phyloP scores from a whole-genome alignment of 2,888 invertebrate genomes.

The Agrochola litura region DNA sequence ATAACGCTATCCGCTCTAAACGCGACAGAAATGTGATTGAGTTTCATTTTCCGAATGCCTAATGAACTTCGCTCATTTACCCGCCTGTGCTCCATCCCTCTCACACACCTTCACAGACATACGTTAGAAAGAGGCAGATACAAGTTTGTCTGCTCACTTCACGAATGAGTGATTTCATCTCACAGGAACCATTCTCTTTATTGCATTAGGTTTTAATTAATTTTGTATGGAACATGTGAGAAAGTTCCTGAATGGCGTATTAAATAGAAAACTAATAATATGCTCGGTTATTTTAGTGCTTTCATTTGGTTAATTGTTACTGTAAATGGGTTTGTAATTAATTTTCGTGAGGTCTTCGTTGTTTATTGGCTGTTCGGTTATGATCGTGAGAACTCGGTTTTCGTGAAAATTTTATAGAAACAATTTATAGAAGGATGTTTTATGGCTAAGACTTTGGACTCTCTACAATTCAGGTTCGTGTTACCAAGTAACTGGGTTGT shows the following conservation, averaged over 20 bases:
- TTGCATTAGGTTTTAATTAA: slow-evolving; percentile 66
- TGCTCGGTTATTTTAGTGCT: slow-evolving; percentile 22
- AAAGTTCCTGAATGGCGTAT: slow-evolving; percentile 26
- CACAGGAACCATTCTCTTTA: slow-evolving; percentile 55
- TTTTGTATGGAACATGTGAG: slow-evolving; percentile 56
- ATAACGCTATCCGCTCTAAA: slow-evolving; percentile 74
- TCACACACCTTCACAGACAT: slow-evolving; percentile 40
- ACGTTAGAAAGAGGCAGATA: slow-evolving; percentile 63
- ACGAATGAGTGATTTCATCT: slow-evolving; percentile 57
- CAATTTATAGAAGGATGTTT: no score
- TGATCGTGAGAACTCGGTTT: background rate
- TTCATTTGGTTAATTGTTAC: slow-evolving; percentile 8
- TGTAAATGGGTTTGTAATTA: slow-evolving; percentile 9
- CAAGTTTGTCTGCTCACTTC: slow-evolving; percentile 36
- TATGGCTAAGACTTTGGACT: background rate
- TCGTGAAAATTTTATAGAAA: background rate
- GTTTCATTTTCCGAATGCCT: slow-evolving; percentile 86
- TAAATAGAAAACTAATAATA: slow-evolving; percentile 42
- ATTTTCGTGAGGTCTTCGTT: background rate
- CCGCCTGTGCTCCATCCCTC: slow-evolving; percentile 59
- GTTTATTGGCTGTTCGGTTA: background rate
- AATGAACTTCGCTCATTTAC: slow-evolving; percentile 83
- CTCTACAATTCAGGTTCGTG: no score
- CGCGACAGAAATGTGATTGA: slow-evolving; percentile 82
- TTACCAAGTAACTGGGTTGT: background rate